Percentiles rank a stretch among this genome's conserved stretches.
These are phyloP conservation scores for Bergia sp. DNA, from an alignment of 92 coral and sea anemone species.

Conservation along the genomic window DNA sequence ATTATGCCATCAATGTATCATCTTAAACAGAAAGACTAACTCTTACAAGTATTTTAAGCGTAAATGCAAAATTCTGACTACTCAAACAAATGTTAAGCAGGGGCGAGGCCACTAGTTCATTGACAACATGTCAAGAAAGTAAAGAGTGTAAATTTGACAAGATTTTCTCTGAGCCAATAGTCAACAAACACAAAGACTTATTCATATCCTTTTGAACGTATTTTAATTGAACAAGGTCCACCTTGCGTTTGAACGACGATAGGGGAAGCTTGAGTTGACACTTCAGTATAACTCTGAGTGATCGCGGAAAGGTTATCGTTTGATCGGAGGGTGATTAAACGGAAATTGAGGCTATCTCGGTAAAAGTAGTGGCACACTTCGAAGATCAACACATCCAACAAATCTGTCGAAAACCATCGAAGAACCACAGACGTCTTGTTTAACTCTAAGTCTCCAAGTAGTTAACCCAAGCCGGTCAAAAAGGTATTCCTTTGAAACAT, in stretches of 20 bases:
- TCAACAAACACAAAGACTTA: slow-evolving; percentile 43
- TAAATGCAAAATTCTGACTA: slow-evolving; percentile 11
- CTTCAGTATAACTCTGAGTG: slow-evolving; percentile 7
- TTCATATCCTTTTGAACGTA: slow-evolving; percentile 45
- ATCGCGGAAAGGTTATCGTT: slow-evolving; percentile 43
- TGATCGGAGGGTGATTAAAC: slow-evolving; percentile 65
- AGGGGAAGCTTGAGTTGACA: not conserved
- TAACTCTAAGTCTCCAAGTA: not conserved
- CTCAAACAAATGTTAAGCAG: slow-evolving; percentile 22
- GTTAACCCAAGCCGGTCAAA: not conserved
- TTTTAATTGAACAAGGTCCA: slow-evolving; percentile 45
- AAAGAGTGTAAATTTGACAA: slow-evolving; percentile 38
- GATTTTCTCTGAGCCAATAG: slow-evolving; percentile 44
- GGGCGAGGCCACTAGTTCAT: slow-evolving; percentile 26
- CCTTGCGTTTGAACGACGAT: slow-evolving; percentile 18
- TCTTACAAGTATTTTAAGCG: slow-evolving; percentile 17
- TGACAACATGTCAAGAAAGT: slow-evolving; percentile 45
- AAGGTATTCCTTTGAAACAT: not conserved
- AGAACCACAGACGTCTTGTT: not conserved
- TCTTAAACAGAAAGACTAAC: slow-evolving; percentile 4
- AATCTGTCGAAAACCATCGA: slow-evolving; percentile 6
- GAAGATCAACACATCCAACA: slow-evolving; percentile 20
- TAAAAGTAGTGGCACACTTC: slow-evolving; percentile 36
- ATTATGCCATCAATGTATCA: slow-evolving; percentile 15
- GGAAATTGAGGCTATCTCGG: slow-evolving; percentile 58